Evolutionary conservation across 2,113 vertebrate genomes (phyloP).

Genomic region (Platysteira castanea): DNA sequence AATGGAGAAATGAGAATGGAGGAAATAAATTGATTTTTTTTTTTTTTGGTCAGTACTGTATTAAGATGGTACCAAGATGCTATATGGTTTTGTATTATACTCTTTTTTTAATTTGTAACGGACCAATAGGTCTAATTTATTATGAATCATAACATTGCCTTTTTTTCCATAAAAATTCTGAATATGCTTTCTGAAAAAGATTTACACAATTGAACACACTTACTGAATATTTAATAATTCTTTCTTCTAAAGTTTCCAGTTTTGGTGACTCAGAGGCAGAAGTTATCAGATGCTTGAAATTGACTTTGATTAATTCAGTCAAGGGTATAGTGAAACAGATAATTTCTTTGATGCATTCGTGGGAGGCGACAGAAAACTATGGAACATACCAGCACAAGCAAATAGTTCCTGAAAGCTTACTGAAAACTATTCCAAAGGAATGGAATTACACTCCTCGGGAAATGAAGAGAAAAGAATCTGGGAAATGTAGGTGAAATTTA

Average conservation of each 20-base stretch:
- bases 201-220: not conserved
- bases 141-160: not conserved
- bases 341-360: constrained; percentile 75
- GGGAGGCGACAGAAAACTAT: constrained; percentile 71
- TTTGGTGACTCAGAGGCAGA: constrained; percentile 53
- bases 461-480: constrained; percentile 67
- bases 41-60: not conserved
- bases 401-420: constrained; percentile 75
- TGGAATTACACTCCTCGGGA: constrained; percentile 84
- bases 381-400: constrained; percentile 59
- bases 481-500: constrained; percentile 73
- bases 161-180: not conserved
- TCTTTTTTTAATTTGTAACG: not conserved
- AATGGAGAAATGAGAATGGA: not conserved
- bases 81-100: not conserved
- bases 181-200: not conserved
- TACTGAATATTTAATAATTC: constrained; percentile 32
- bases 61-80: not conserved
- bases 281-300: constrained; percentile 78
- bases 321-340: constrained; percentile 77
- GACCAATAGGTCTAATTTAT: not conserved
- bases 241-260: constrained; percentile 64
- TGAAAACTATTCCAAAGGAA: constrained; percentile 84
- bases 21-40: not conserved
- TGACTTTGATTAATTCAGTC: constrained; percentile 75